Conservation (phyloP, 2,797 vertebrate genomes). For the Eidolon dupreanum region DNA sequence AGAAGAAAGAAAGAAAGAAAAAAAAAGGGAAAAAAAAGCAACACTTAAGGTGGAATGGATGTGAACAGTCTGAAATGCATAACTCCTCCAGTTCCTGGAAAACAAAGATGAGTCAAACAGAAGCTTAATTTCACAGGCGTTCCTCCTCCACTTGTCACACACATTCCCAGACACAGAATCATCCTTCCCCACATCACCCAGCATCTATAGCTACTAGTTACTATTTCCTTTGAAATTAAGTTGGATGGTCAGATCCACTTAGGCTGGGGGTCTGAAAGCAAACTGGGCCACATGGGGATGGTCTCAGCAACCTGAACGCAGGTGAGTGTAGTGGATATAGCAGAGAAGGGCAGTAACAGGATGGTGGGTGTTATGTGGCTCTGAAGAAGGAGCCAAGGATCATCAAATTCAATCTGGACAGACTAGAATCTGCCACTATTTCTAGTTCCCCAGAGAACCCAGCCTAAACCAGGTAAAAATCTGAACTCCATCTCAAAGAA, state of each 20-base stretch:
- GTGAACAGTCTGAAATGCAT: slow-evolving; percentile 22
- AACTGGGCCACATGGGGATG: neutral
- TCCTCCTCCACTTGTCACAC: slow-evolving; percentile 16
- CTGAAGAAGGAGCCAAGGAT: neutral
- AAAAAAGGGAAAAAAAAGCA: neutral
- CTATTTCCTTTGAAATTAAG: neutral
- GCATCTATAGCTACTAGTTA: neutral
- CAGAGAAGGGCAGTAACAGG: neutral
- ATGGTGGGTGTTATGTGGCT: neutral
- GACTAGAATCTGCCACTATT: neutral
- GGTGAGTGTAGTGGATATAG: neutral
- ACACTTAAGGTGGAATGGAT: slow-evolving; percentile 43
- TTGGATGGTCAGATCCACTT: neutral
- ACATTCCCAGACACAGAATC: slow-evolving; percentile 54
- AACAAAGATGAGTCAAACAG: slow-evolving; percentile 59
- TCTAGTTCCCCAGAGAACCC: slow-evolving; percentile 67
- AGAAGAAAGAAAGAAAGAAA: too few species aligned
- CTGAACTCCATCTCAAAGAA: slow-evolving; percentile 28
- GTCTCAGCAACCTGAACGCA: neutral
- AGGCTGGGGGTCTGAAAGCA: neutral
- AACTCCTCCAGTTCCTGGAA: slow-evolving; percentile 70
- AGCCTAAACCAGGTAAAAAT: slow-evolving; percentile 33
- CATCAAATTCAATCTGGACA: neutral
- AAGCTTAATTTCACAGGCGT: neutral
- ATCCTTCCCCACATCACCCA: neutral